Percentiles rank a stretch among this genome's conserved stretches.
Conservation (phyloP, 2,797 vertebrate species). For the Okamejei kenojei region DNA sequence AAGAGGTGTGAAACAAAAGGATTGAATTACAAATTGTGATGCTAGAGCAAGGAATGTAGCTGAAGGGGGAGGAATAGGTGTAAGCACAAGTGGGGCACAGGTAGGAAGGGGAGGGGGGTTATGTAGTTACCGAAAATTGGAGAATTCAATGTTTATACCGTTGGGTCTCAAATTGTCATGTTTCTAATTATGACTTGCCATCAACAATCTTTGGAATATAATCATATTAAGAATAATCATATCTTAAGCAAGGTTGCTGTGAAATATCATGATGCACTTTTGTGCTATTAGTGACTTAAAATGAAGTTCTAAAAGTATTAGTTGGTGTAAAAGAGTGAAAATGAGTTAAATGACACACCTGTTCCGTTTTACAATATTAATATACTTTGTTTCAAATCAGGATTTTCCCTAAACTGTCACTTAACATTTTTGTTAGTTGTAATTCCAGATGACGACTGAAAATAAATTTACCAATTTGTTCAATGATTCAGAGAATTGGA, state of each 20-base stretch:
- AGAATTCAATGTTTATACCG: no score
- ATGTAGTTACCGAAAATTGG: no score
- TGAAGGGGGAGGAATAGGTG: no score
- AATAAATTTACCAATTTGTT: neutral
- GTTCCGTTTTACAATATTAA: neutral
- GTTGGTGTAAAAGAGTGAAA: no score
- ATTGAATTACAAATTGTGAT: no score
- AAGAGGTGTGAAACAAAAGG: no score
- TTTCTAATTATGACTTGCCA: neutral
- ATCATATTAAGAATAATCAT: neutral
- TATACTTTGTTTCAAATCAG: neutral
- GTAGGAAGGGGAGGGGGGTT: no score
- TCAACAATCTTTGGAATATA: neutral
- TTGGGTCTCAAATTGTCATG: neutral
- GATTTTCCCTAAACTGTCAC: neutral
- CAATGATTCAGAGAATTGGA: neutral
- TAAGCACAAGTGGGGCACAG: no score
- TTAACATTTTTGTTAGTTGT: neutral
- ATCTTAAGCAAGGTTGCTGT: neutral
- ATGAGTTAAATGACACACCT: neutral
- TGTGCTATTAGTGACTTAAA: neutral
- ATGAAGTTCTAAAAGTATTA: neutral
- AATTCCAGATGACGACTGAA: neutral
- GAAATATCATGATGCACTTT: neutral
- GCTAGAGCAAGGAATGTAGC: no score